These are phyloP conservation scores for Phaetusa simplex DNA, from an alignment of 2,113 vertebrate species.

Conservation along the genomic window DNA sequence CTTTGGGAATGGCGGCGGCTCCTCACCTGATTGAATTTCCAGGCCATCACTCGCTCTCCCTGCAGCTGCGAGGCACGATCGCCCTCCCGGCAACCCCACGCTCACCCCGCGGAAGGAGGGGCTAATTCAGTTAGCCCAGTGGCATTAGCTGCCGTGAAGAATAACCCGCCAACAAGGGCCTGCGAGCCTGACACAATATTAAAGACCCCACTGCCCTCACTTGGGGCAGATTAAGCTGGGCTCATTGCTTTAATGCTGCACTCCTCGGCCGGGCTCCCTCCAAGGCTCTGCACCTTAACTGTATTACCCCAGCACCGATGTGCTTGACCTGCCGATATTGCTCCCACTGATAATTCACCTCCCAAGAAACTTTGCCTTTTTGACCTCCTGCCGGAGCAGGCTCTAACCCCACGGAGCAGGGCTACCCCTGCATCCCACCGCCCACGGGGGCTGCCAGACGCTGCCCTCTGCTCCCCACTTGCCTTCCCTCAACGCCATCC, in stretches of 20 bases:
- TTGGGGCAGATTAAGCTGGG: slow-evolving; percentile 88
- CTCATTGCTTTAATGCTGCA: slow-evolving; percentile 84
- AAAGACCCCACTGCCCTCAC: slow-evolving; percentile 84
- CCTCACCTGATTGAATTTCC: slow-evolving; percentile 84
- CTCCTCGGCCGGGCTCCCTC: slow-evolving; percentile 70
- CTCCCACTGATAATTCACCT: slow-evolving; percentile 86
- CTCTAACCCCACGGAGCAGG: slow-evolving; percentile 17
- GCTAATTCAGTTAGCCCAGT: slow-evolving; percentile 92
- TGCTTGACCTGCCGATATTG: slow-evolving; percentile 76
- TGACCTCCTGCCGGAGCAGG: slow-evolving; percentile 77
- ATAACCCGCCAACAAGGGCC: slow-evolving; percentile 79
- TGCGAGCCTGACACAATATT: slow-evolving; percentile 79
- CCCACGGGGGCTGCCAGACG: background rate
- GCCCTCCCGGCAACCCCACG: slow-evolving; percentile 83
- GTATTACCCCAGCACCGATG: slow-evolving; percentile 84
- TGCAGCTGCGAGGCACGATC: slow-evolving; percentile 81
- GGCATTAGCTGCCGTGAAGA: slow-evolving; percentile 83
- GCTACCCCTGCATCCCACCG: background rate
- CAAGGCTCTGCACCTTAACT: slow-evolving; percentile 83
- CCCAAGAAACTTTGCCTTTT: slow-evolving; percentile 88
- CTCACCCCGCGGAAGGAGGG: slow-evolving; percentile 78
- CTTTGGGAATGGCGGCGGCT: slow-evolving; percentile 53
- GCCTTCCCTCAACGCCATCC: background rate
- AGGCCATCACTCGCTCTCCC: slow-evolving; percentile 70
- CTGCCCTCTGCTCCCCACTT: background rate